These are phyloP conservation scores for Engraulis encrasicolus DNA, from an alignment of 2,113 vertebrate genomes.

Conservation along the genomic window DNA sequence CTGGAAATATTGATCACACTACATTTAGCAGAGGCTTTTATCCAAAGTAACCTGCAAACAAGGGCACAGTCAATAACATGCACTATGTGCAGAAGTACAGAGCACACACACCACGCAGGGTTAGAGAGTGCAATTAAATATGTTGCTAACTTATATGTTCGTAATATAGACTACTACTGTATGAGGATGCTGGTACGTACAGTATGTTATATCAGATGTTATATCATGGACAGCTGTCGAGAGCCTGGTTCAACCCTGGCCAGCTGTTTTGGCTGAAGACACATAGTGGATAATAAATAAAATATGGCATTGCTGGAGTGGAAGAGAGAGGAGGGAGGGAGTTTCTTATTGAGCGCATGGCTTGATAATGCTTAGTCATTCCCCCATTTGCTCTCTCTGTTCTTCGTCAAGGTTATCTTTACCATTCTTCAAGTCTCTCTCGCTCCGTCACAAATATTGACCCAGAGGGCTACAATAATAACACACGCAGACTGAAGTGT, in stretches of 20 bases:
- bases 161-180: too few relatives aligned
- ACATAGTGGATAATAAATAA: not conserved
- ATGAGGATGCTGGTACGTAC: too few relatives aligned
- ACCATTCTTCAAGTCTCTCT: not conserved
- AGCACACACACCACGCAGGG: too few relatives aligned
- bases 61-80: too few relatives aligned
- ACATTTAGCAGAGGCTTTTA: too few relatives aligned
- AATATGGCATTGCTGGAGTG: not conserved
- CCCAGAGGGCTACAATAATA: not conserved
- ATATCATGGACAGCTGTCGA: not conserved
- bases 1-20: too few relatives aligned
- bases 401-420: not conserved
- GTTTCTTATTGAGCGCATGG: not conserved
- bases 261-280: not conserved
- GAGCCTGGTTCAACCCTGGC: not conserved
- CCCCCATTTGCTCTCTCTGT: not conserved
- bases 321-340: not conserved
- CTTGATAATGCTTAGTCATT: constrained; percentile 1
- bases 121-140: too few relatives aligned
- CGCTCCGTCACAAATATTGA: not conserved
- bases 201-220: too few relatives aligned
- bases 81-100: too few relatives aligned
- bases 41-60: too few relatives aligned
- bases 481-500: not conserved
- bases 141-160: too few relatives aligned